phyloP scores from a whole-genome alignment of 53 echinoderm and acorn worm genomes.

The Luidia sarsii region DNA sequence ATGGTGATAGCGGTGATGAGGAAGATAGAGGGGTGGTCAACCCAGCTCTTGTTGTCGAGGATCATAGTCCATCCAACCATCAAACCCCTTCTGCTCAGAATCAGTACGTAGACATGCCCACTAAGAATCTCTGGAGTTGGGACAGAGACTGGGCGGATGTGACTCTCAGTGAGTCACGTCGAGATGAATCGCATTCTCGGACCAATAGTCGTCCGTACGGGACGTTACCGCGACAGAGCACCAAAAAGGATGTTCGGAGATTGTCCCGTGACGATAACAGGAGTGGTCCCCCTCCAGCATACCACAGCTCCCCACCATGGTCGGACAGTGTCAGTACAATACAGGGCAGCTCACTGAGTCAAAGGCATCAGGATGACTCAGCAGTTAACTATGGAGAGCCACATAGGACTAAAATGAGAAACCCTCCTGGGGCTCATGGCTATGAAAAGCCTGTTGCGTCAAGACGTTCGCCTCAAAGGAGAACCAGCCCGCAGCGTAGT shows the following conservation, averaged over 20 bases:
- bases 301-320: constrained; percentile 14
- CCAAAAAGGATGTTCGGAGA: constrained; percentile 12
- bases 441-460: neutral
- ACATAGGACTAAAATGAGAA: neutral
- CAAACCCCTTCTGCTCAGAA: constrained; percentile 22
- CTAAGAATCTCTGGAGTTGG: constrained; percentile 29
- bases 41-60: constrained; percentile 26
- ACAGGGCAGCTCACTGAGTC: constrained; percentile 21
- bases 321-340: constrained; percentile 36
- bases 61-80: neutral
- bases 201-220: neutral
- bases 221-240: constrained; percentile 35
- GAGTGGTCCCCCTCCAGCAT: constrained; percentile 19
- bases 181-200: neutral
- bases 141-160: constrained; percentile 47
- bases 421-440: neutral
- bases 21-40: constrained; percentile 42
- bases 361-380: constrained; percentile 1
- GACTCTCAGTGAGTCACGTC: constrained; percentile 1
- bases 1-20: neutral
- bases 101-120: constrained; percentile 44
- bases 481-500: constrained; percentile 14
- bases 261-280: constrained; percentile 19
- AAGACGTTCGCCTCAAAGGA: neutral
- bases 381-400: constrained; percentile 4